These are phyloP conservation scores for Drosophila prostipennis DNA, from an alignment of 2,888 invertebrate species.

Conservation along the genomic window DNA sequence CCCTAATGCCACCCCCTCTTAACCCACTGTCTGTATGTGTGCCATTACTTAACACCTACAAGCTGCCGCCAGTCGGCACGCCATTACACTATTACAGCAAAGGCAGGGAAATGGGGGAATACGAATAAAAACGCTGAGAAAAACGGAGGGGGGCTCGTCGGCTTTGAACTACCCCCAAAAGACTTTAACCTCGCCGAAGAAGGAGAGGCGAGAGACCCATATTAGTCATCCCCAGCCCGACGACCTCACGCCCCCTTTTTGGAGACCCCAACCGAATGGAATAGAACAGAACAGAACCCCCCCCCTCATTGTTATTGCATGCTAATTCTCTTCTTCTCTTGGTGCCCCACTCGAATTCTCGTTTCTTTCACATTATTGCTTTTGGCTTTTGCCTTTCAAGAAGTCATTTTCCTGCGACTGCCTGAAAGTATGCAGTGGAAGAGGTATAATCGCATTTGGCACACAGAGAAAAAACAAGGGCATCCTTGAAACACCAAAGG, in stretches of 20 bases:
- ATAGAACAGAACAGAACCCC: neutral
- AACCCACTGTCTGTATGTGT: constrained; percentile 20
- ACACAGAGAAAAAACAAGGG: constrained; percentile 10
- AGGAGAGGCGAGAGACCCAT: constrained; percentile 20
- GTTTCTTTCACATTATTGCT: constrained; percentile 34
- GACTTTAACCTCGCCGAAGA: constrained; percentile 32
- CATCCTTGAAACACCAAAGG: no score
- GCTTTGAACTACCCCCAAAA: constrained; percentile 56
- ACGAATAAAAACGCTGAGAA: constrained; percentile 11
- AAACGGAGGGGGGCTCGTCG: constrained; percentile 2
- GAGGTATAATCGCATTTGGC: constrained; percentile 72
- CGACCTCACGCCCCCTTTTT: constrained; percentile 1
- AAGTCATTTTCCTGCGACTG: constrained; percentile 44
- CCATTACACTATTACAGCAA: constrained; percentile 74
- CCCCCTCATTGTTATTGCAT: constrained; percentile 62
- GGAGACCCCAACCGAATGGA: neutral
- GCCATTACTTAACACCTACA: constrained; percentile 72
- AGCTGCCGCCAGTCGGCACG: constrained; percentile 65
- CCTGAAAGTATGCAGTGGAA: constrained; percentile 65
- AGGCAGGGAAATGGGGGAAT: constrained; percentile 48
- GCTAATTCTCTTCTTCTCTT: constrained; percentile 55
- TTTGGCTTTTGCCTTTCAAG: constrained; percentile 27
- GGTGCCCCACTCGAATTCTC: constrained; percentile 3
- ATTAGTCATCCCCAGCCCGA: constrained; percentile 61
- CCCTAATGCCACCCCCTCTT: constrained; percentile 35